Evolutionary conservation across 1,140 invertebrate genomes (phyloP).

Genomic region (Lordiphosa clarofinis): DNA sequence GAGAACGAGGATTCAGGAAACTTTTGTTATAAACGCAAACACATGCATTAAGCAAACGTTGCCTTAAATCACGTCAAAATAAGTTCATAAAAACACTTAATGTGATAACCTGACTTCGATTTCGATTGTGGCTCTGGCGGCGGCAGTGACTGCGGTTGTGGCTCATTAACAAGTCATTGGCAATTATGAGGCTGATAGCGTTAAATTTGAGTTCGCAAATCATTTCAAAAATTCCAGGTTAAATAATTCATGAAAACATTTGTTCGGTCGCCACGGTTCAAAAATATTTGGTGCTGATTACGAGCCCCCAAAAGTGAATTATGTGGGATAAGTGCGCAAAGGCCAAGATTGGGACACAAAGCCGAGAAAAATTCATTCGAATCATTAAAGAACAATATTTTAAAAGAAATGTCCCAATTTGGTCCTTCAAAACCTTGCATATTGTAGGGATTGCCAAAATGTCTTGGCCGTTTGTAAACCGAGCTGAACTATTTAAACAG

Average conservation of each 20-base stretch:
- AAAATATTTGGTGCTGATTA: conserved; percentile 4
- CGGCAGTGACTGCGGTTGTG: conserved; percentile 8
- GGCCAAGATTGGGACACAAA: background rate
- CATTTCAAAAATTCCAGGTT: conserved; percentile 19
- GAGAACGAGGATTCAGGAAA: conserved; percentile 64
- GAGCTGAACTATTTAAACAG: no score
- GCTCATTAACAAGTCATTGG: conserved; percentile 38
- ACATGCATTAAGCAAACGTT: conserved; percentile 39
- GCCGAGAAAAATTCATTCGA: no score
- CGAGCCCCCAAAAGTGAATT: conserved; percentile 29
- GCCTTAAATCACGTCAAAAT: conserved; percentile 19
- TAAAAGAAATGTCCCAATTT: no score
- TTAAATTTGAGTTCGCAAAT: conserved; percentile 16
- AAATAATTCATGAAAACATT: conserved; percentile 33
- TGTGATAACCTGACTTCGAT: conserved; percentile 44
- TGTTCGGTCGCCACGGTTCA: conserved; percentile 50
- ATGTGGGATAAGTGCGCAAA: conserved; percentile 10
- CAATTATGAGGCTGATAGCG: conserved; percentile 47
- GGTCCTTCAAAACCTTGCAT: no score
- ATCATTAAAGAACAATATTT: no score
- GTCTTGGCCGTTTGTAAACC: no score
- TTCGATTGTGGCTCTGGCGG: conserved; percentile 15
- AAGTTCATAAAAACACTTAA: conserved; percentile 23
- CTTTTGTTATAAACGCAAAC: conserved; percentile 18
- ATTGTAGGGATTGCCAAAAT: no score